Evolutionary conservation across 92 coral and sea anemone genomes (phyloP), one percentile per base, ranked within the genome.

Genomic region (Anthopleura xanthogrammica): DNA sequence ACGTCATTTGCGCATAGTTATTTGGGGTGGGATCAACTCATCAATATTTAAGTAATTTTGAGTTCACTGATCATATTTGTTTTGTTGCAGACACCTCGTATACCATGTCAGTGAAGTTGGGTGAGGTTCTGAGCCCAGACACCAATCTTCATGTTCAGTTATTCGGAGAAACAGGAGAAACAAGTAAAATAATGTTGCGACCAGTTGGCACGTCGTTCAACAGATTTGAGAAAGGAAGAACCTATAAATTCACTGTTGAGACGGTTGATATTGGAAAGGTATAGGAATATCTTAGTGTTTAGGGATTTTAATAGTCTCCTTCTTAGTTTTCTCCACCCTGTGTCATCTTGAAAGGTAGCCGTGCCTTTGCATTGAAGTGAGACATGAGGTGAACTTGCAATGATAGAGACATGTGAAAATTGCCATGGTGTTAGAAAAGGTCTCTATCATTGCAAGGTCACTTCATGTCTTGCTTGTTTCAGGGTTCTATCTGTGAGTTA

Each of bases 221-320:
- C 85, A 95, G 91, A 75, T 97, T 97, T 87, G 99, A 97, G 85
- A 91, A 91, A 64, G 99, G 99, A 43, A 87, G 98, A 77, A 97
- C 95, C 0, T 97, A 97, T 91, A 97, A 97, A 88, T 97, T 97
- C 83, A 97, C 99, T 54, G 99, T 97, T 14, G 99, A 97, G 88
- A 97, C 99, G 12, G 99, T 97, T 4, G 95, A 97, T 71, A 94
- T 97, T 86, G 99, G 99, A 86, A 94, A 89, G 99, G 99, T 97
- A 74, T 0, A 29, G 36, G 36, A 29, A 29, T 29, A 29, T 29
- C 36, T 29, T 29, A 29, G 36, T 29, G 36, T 29, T 29, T 29
- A 29, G 36, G 36, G 36, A 29, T 29, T 29, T 0, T 29, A 29
- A 29, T 29, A 29, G 36, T 29, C 36, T 29, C 36, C 36, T 29